Evolutionary conservation across 2,888 invertebrate genomes (phyloP).

Genomic region (Euclidia mi): DNA sequence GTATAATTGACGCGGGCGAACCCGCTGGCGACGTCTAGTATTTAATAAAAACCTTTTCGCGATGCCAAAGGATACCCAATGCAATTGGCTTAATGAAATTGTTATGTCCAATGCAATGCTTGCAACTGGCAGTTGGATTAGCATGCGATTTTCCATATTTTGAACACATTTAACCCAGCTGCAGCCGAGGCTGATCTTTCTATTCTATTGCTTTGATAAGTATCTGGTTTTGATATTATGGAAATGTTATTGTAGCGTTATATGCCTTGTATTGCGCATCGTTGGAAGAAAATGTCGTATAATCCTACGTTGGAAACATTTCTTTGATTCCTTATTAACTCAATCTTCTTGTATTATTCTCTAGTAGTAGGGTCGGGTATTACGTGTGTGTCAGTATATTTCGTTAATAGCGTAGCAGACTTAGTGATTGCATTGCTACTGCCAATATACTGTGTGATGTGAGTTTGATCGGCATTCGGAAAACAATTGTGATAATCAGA

Average conservation of each 20-base stretch:
- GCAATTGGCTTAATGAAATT: constrained; percentile 75
- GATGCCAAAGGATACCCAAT: constrained; percentile 66
- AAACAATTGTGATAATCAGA: too few relatives aligned
- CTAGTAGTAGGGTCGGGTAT: too few relatives aligned
- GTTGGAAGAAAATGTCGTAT: neutral
- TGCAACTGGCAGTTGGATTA: constrained; percentile 76
- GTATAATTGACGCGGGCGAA: too few relatives aligned
- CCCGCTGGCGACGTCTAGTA: too few relatives aligned
- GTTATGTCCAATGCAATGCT: constrained; percentile 59
- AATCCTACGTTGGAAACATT: neutral
- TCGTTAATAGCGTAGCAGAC: too few relatives aligned
- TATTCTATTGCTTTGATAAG: constrained; percentile 25
- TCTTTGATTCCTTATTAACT: neutral
- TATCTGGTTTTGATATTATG: constrained; percentile 11
- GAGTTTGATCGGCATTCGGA: too few relatives aligned
- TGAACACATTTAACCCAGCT: constrained; percentile 71
- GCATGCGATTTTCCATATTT: constrained; percentile 82
- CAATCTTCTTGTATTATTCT: neutral
- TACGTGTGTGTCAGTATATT: too few relatives aligned
- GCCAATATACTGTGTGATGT: too few relatives aligned
- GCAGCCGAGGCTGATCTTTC: constrained; percentile 33
- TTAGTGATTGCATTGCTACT: too few relatives aligned
- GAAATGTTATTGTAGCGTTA: neutral
- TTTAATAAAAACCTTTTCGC: constrained; percentile 31
- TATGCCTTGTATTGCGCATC: neutral